Evolutionary conservation across 2,888 invertebrate species (phyloP).

Genomic region (Rhorus exstirpatorius): DNA sequence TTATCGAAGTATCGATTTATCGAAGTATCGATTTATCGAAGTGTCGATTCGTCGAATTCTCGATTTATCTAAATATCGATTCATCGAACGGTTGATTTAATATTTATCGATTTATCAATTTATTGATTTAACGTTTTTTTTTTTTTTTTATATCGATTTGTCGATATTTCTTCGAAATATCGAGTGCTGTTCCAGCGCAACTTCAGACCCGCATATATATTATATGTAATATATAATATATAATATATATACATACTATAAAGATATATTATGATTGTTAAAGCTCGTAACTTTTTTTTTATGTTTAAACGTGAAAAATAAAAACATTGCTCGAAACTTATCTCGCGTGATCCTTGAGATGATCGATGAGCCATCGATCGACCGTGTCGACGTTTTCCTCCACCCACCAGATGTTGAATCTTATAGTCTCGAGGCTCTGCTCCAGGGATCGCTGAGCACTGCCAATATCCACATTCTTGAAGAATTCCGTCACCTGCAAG

Average conservation of each 20-base stretch:
- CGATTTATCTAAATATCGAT: neutral
- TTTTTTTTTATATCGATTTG: neutral
- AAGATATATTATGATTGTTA: slow-evolving; percentile 63
- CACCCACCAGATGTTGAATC: slow-evolving; percentile 94
- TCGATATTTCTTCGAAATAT: slow-evolving; percentile 24
- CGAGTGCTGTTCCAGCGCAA: slow-evolving; percentile 40
- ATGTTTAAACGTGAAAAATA: slow-evolving; percentile 38
- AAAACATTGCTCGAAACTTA: slow-evolving; percentile 57
- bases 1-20: slow-evolving; percentile 7
- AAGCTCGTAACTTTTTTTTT: slow-evolving; percentile 67
- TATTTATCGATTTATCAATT: too few species aligned
- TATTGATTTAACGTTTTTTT: neutral
- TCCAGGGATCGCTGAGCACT: slow-evolving; percentile 89
- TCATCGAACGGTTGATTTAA: too few species aligned
- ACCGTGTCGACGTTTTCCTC: slow-evolving; percentile 87
- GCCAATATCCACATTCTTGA: slow-evolving; percentile 87
- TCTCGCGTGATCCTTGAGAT: slow-evolving; percentile 76
- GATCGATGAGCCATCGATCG: slow-evolving; percentile 87
- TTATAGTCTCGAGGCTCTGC: slow-evolving; percentile 93
- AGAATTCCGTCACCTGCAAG: slow-evolving; percentile 89
- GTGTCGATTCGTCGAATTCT: too few species aligned
- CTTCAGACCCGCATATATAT: slow-evolving; percentile 44
- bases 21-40: slow-evolving; percentile 27
- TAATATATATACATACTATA: neutral
- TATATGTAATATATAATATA: slow-evolving; percentile 18